Base-by-base conservation (phyloP, 1,140 invertebrate species). In the Harpegnathos saltator region DNA sequence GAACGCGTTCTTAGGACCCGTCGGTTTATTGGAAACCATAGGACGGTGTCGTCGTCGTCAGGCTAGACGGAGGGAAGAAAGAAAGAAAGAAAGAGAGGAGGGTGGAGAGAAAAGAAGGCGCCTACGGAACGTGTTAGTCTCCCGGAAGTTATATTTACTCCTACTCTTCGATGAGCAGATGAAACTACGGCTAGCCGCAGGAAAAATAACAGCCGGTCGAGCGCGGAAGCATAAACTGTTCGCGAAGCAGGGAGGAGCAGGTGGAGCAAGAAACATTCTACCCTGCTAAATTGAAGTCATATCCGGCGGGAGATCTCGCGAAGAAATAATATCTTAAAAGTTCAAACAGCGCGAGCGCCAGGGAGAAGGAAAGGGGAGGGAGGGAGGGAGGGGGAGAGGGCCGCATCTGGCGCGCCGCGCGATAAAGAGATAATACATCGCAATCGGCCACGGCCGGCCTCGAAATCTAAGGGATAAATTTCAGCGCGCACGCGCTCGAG, bases 1-100 rank as follows among this genome's bases (percentile, higher is more conserved):
- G 44, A 62, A 63, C 74, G 73, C 33, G 59, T 59, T 68, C 58
- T 48, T 66, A 52, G 59, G 54, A 59, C 38, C n/a, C 22, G 24
- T 50, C 48, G 48, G 68, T 84, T 87, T 88, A 87, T 87, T 88
- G 85, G 86, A 87, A 50, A 68, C 26, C 72, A 68, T 61, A 15
- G 71, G 71, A 85, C 68, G 74, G 87, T 75, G 44, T 52, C 1
- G 63, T 68, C 50, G 48, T 24, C 29, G n/a, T 33, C 1, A 33
- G 29, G 29, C 1, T 1, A 5, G 5, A 33, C 29, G 29, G 29
- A 22, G 19, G 48, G n/a, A 1, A 5, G 52, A 58, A 14, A 19
- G 52, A 48, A 38, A 48, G 26, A 44, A 22, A 29, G 48, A 24
- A 1, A 7, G 52, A 58, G 22, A 19, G 52, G 26, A 38, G 56